Base-by-base conservation (phyloP, 2,888 invertebrate genomes). In the Eulithis prunata region DNA sequence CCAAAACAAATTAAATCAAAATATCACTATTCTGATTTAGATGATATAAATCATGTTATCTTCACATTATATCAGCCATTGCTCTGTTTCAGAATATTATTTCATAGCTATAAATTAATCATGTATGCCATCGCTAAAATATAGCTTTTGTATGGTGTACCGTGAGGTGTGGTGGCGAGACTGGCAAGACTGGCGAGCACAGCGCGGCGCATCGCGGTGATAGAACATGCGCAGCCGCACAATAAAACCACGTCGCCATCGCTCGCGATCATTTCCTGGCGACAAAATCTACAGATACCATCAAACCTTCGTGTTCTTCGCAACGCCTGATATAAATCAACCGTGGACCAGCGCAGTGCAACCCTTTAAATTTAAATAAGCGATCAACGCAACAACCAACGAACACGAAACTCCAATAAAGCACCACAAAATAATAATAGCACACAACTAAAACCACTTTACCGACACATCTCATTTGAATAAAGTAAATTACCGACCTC, bases 61-160 rank as follows among this genome's bases (percentile, higher is more conserved):
- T 88, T 68, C 82, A 80, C 82, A 85, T 90, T 87, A 86, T 85
- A 90, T 91, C 90, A 84, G 81, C 86, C 86, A 88, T 79, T 75
- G 82, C 79, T 82, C 74, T 76, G 85, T 81, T 80, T 84, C 83
- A 77, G 84, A 87, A 88, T 88, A 88, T 86, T 82, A 85, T 90
- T 88, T 84, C 83, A 75, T 81, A 75, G 83, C 90, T 81, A 92
- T 92, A 91, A 91, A 92, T 92, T 91, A 92, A 92, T 91, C 92
- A 92, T 91, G 92, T 92, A 88, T 82, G 86, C 91, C 89, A 91
- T 91, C 91, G 90, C 90, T 91, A 88, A 91, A 91, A 89, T 91
- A 90, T 90, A 83, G 89, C 86, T 84, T 87, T 91, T 83, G 84
- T 82, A 79, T 80, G 80, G 83, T 81, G 85, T 81, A 80, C 77